Evolutionary conservation across 2,113 vertebrate species (phyloP).

Genomic region (Cromileptes altivelis): DNA sequence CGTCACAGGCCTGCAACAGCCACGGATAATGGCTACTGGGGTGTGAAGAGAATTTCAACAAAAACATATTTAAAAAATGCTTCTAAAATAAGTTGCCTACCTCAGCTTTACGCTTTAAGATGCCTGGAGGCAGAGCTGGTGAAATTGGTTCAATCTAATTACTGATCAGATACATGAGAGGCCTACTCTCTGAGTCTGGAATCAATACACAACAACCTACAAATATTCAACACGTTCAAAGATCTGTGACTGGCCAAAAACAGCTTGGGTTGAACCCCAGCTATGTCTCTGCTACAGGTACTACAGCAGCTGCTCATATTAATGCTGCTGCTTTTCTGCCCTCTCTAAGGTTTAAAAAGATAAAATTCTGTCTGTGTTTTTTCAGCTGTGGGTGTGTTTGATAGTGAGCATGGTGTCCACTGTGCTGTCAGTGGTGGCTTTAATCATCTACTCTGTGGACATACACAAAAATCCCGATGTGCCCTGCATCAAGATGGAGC

Average conservation of each 20-base stretch:
- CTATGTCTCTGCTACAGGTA: too few relatives aligned
- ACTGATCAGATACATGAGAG: background rate
- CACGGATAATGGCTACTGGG: too few relatives aligned
- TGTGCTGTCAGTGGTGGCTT: conserved; percentile 71
- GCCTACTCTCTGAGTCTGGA: background rate
- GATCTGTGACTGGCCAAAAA: background rate
- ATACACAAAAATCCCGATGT: conserved; percentile 40
- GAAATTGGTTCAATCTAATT: background rate
- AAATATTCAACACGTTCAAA: background rate
- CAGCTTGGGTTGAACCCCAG: background rate
- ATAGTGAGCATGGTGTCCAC: conserved; percentile 37
- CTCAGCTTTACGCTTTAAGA: too few relatives aligned
- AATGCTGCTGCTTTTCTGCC: background rate
- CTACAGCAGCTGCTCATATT: background rate
- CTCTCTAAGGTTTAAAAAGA: background rate
- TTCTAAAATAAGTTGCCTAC: too few relatives aligned
- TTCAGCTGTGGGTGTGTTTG: conserved; percentile 73
- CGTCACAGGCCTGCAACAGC: too few relatives aligned
- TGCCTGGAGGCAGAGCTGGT: too few relatives aligned
- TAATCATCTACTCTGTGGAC: conserved; percentile 80
- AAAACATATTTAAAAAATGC: too few relatives aligned
- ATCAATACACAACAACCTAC: background rate
- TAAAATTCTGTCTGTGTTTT: background rate
- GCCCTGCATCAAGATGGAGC: rapidly evolving
- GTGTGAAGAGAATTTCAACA: too few relatives aligned